Evolutionary conservation across 2,797 vertebrate genomes (phyloP).

Genomic region (Lacerta agilis): DNA sequence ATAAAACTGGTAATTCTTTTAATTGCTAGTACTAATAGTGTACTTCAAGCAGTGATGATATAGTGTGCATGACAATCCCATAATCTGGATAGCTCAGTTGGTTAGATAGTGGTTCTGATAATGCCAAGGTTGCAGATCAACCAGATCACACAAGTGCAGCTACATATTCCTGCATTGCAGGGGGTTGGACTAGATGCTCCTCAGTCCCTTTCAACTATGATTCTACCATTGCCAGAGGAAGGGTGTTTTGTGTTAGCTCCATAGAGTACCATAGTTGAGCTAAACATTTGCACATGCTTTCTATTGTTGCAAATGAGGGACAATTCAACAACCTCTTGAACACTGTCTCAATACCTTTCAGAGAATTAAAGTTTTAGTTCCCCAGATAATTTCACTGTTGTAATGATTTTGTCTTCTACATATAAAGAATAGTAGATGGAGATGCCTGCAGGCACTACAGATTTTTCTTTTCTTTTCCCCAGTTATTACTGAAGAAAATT

Average conservation of each 20-base stretch:
- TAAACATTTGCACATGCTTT: neutral
- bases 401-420: neutral
- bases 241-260: neutral
- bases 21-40: neutral
- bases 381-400: constrained; percentile 8
- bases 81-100: no score
- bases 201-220: no score
- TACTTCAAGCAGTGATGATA: neutral
- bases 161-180: no score
- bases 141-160: no score
- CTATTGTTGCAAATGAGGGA: neutral
- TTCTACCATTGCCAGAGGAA: neutral
- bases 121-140: no score
- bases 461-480: constrained; percentile 1
- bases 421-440: fast-evolving
- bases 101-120: no score
- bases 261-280: neutral
- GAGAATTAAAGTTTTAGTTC: constrained; percentile 18
- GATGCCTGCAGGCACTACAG: neutral
- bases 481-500: neutral
- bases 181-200: no score
- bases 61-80: neutral
- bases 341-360: neutral
- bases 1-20: neutral
- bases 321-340: constrained; percentile 8